Conservation (phyloP, 2,888 invertebrate species). For the Polyommatus icarus region DNA sequence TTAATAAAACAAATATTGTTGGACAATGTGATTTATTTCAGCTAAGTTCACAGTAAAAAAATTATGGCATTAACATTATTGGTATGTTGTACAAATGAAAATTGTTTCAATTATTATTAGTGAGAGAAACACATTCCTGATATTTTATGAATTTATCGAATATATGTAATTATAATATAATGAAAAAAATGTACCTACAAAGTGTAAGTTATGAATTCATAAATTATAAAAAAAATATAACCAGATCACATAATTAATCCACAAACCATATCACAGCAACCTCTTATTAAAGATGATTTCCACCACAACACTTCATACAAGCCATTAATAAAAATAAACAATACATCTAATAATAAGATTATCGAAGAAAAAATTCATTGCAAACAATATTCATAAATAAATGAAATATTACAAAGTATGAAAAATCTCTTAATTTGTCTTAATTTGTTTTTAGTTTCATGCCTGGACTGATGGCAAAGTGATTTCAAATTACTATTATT, state of each 20-base stretch:
- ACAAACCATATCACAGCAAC: conserved; percentile 33
- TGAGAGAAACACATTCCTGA: conserved; percentile 16
- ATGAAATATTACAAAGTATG: background rate
- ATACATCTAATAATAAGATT: background rate
- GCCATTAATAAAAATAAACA: background rate
- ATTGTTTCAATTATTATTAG: background rate
- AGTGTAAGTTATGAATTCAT: conserved; percentile 11
- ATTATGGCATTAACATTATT: conserved; percentile 41
- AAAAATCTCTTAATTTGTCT: background rate
- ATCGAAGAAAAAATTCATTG: background rate
- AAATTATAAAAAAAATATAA: conserved; percentile 28
- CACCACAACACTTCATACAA: background rate
- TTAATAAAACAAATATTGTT: background rate
- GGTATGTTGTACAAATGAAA: conserved; percentile 28
- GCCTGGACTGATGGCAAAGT: background rate
- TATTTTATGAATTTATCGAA: background rate
- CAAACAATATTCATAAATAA: background rate
- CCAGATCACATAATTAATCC: conserved; percentile 33
- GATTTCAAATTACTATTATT: background rate
- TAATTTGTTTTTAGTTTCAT: background rate
- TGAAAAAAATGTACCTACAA: background rate
- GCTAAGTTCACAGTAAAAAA: conserved; percentile 41
- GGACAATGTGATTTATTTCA: conserved; percentile 36
- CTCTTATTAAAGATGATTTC: conserved; percentile 19
- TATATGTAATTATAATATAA: background rate